Percentiles rank a stretch among this genome's conserved stretches.
phyloP scores from a whole-genome alignment of 2,113 vertebrate species.

The Natator depressus region DNA sequence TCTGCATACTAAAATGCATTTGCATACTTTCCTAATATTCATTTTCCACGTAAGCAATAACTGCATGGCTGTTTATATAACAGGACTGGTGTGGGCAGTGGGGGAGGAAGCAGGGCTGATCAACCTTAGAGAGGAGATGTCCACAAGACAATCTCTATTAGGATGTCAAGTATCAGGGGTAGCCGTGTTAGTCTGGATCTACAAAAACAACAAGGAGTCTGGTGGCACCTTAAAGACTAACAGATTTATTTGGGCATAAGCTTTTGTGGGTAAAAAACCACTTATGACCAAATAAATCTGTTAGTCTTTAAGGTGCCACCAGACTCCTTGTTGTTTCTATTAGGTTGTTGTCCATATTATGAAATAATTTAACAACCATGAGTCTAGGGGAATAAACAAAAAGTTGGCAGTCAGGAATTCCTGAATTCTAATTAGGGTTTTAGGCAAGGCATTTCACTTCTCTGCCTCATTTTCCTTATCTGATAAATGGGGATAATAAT shows the following conservation, averaged over 20 bases:
- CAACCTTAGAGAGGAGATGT: not conserved
- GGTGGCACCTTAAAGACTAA: too few relatives aligned
- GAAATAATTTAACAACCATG: not conserved
- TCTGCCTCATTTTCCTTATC: not conserved
- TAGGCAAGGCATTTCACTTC: not conserved
- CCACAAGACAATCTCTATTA: not conserved
- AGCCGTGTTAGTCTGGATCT: too few relatives aligned
- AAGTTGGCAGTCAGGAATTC: not conserved
- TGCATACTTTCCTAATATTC: not conserved
- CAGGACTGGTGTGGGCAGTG: rapidly evolving
- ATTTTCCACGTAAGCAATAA: not conserved
- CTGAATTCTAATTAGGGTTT: not conserved
- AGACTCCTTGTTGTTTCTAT: not conserved
- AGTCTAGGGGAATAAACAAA: not conserved
- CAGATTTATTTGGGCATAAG: too few relatives aligned
- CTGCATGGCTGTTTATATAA: not conserved
- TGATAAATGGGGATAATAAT: not conserved
- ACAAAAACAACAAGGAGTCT: too few relatives aligned
- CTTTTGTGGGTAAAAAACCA: too few relatives aligned
- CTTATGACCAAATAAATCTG: too few relatives aligned
- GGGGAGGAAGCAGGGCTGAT: not conserved
- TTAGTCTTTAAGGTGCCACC: too few relatives aligned
- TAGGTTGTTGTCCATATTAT: not conserved
- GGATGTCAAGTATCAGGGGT: not conserved
- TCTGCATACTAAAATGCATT: not conserved